These are phyloP conservation scores for Lissonota sp. DNA, from an alignment of 2,888 invertebrate genomes.

Conservation along the genomic window DNA sequence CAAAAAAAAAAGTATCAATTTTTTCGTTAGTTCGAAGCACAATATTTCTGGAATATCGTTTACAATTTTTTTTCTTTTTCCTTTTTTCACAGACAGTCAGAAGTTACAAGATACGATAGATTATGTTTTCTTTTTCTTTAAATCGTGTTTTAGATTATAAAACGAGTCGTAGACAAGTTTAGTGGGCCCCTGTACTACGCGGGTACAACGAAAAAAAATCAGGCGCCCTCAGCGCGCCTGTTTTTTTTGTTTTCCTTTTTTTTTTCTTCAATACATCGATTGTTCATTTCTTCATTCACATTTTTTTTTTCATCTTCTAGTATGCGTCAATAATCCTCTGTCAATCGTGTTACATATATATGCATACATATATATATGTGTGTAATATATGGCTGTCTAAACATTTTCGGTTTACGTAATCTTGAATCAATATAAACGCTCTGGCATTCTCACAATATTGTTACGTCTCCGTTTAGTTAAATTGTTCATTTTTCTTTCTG, in stretches of 20 bases:
- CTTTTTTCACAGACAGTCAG: conserved; percentile 61
- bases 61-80: conserved; percentile 26
- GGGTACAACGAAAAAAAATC: conserved; percentile 77
- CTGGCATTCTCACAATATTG: conserved; percentile 48
- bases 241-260: conserved; percentile 48
- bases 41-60: conserved; percentile 59
- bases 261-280: conserved; percentile 56
- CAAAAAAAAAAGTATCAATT: conserved; percentile 45
- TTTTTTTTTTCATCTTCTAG: conserved; percentile 46
- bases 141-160: conserved; percentile 60
- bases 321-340: conserved; percentile 58
- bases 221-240: conserved; percentile 62
- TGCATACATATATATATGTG: background rate
- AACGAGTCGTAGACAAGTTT: conserved; percentile 73
- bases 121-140: conserved; percentile 52
- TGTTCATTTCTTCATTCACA: conserved; percentile 55
- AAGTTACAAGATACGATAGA: conserved; percentile 65
- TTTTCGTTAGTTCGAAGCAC: conserved; percentile 46
- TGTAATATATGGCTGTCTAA: conserved; percentile 58
- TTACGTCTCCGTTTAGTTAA: conserved; percentile 57
- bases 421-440: conserved; percentile 57
- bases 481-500: conserved; percentile 20
- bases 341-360: conserved; percentile 53
- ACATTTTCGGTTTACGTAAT: conserved; percentile 59
- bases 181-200: conserved; percentile 79